These are phyloP conservation scores for Andrena cerasifolii DNA, from an alignment of 1,140 invertebrate genomes.

Conservation along the genomic window DNA sequence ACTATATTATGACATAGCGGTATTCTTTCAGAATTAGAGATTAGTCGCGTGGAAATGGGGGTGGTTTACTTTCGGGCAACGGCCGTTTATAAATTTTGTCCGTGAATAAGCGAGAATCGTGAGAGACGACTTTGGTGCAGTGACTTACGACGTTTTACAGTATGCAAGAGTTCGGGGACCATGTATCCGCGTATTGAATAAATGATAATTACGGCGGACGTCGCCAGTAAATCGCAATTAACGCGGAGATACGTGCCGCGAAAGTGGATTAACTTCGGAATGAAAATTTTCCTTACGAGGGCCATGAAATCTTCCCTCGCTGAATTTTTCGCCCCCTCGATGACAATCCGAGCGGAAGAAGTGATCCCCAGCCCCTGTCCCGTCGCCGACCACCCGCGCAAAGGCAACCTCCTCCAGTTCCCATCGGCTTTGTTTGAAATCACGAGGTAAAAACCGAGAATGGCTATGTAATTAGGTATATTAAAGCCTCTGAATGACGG, in stretches of 20 bases:
- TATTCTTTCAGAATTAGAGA: conserved; percentile 36
- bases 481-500: conserved; percentile 19
- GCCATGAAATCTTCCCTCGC: conserved; percentile 44
- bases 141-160: background rate
- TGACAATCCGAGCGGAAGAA: conserved; percentile 58
- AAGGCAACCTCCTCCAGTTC: conserved; percentile 35
- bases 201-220: background rate
- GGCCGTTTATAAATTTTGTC: conserved; percentile 1
- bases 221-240: conserved; percentile 19
- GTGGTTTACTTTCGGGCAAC: background rate
- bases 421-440: conserved; percentile 68
- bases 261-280: conserved; percentile 38
- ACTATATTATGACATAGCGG: no score
- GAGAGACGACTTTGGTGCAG: no score
- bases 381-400: conserved; percentile 28
- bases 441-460: conserved; percentile 66
- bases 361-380: conserved; percentile 39
- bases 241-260: conserved; percentile 9
- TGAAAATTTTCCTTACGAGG: conserved; percentile 48
- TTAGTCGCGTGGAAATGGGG: conserved; percentile 16
- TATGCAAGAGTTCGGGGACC: background rate
- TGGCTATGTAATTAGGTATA: conserved; percentile 62
- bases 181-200: background rate
- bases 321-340: conserved; percentile 57
- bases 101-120: background rate